Evolutionary conservation across 1,140 invertebrate genomes (phyloP), one percentile per base, ranked within the genome.

Genomic region (Orius insidiosus): DNA sequence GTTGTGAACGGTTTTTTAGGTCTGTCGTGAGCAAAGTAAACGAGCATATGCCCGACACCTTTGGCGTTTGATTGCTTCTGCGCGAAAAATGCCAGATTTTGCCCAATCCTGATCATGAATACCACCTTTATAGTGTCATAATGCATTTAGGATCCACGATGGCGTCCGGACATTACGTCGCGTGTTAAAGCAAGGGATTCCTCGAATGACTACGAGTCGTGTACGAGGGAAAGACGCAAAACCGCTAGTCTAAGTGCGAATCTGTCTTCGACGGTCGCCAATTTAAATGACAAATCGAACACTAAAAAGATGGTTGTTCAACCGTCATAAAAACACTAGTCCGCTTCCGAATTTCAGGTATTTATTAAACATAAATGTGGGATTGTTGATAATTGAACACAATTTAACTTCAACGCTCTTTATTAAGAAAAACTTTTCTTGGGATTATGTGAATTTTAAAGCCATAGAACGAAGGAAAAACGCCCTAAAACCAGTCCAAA

Each of bases 141-240:
- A 89, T 87, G 72, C 87, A 93, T 64, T 72, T 87, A 36, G 87
- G 87, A 2, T 75, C 78, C 47, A 84, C 81, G 1, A 74, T 88
- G 56, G 80, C 82, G 0, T 83, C 84, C 31, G 88, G 88, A 1
- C 88, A 93, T 61, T 93, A 92, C 58, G 78, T 89, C n/a, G 75
- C 84, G 1, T 92, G 83, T 84, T 1, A 74, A 77, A 55, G 68
- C 80, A 8, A 71, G 75, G 9, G 71, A 74, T 37, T 60, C 68
- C 49, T 55, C 63, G 2, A 65, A 70, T 24, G 79, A 77, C 52
- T 70, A 70, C 16, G 67, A 72, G 45, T 71, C 72, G 52, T 64
- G 60, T 47, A 45, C 52, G 6, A 59, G 41, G 52, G 63, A 46
- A 56, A 61, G 52, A 52, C 54, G 52, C 9, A 58, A 58, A 51